phyloP scores from a whole-genome alignment of 2,797 vertebrate genomes.

The Megaceryle alcyon region DNA sequence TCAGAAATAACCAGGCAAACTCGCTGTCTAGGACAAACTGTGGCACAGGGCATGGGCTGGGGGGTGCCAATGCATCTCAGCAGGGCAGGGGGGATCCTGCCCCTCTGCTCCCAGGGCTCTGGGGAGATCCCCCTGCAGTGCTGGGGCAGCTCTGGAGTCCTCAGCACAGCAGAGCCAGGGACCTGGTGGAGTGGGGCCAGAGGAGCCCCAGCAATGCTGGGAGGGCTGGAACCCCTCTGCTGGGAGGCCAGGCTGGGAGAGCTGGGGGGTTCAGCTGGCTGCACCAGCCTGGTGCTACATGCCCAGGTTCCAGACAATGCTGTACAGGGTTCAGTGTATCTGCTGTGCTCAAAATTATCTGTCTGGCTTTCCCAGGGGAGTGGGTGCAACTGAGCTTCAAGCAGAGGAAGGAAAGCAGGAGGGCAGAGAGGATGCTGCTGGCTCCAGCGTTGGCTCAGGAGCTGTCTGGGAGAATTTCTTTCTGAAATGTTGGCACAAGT shows the following conservation, averaged over 20 bases:
- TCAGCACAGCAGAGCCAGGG: neutral
- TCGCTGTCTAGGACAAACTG: neutral
- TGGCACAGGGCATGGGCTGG: neutral
- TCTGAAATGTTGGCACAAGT: neutral
- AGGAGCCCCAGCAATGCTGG: too few species aligned
- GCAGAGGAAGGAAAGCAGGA: neutral
- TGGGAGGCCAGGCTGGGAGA: too few species aligned
- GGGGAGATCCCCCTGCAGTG: neutral
- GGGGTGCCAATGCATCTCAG: fast-evolving
- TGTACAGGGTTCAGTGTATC: neutral
- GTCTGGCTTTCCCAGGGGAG: neutral
- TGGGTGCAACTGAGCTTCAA: neutral
- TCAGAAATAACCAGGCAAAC: neutral
- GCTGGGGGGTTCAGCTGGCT: neutral
- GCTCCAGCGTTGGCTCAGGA: neutral
- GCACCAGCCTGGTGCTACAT: neutral
- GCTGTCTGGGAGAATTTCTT: neutral
- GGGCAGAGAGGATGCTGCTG: neutral
- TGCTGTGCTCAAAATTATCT: neutral
- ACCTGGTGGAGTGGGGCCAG: too few species aligned
- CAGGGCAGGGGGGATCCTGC: neutral
- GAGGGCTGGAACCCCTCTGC: too few species aligned
- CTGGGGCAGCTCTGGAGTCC: neutral
- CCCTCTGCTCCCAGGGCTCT: neutral
- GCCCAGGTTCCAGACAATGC: neutral